These are phyloP conservation scores for Allygus modestus DNA, from an alignment of 2,888 invertebrate genomes.

Conservation along the genomic window DNA sequence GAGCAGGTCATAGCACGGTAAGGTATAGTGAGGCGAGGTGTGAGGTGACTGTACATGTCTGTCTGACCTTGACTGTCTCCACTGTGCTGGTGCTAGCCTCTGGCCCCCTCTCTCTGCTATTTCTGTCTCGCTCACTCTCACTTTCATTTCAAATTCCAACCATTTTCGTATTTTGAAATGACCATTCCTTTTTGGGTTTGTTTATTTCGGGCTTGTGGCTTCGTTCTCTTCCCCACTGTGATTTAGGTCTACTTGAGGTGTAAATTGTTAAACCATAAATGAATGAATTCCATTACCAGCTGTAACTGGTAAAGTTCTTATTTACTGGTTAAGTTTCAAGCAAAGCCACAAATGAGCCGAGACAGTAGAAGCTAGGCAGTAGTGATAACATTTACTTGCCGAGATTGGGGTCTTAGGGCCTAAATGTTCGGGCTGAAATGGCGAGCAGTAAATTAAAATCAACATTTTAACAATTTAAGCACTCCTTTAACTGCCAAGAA, in stretches of 20 bases:
- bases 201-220: background rate
- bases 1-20: background rate
- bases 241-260: background rate
- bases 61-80: slow-evolving; percentile 27
- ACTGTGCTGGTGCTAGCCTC: background rate
- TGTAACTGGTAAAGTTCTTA: too few relatives aligned
- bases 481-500: too few relatives aligned
- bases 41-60: slow-evolving; percentile 38
- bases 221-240: background rate
- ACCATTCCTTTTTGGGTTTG: background rate
- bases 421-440: too few relatives aligned
- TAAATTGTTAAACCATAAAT: too few relatives aligned
- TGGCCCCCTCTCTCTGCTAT: background rate
- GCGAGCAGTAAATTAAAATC: too few relatives aligned
- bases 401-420: too few relatives aligned
- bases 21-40: background rate
- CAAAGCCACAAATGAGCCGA: too few relatives aligned
- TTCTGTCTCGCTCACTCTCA: slow-evolving; percentile 20
- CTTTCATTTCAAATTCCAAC: background rate
- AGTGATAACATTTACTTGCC: too few relatives aligned
- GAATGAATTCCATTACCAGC: too few relatives aligned
- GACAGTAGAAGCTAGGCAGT: too few relatives aligned
- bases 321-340: too few relatives aligned
- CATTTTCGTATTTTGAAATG: background rate
- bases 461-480: too few relatives aligned